Evolutionary conservation across 1,140 invertebrate genomes (phyloP).

Genomic region (Macrotrachela quadricornifera): DNA sequence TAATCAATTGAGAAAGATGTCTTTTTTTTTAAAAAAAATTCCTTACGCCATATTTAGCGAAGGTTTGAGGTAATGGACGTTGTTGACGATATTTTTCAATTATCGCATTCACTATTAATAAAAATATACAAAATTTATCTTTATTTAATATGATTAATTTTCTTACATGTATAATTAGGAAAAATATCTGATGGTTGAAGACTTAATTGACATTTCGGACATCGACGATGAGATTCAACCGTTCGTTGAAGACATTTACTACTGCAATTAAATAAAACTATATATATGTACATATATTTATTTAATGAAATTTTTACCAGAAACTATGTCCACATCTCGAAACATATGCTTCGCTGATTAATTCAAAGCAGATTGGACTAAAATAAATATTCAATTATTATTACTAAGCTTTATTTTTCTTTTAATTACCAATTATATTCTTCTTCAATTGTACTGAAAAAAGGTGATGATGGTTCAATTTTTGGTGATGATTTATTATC

Average conservation of each 20-base stretch:
- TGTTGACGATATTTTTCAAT: constrained; percentile 41
- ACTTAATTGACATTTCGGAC: constrained; percentile 61
- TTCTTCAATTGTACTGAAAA: no score
- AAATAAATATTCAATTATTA: no score
- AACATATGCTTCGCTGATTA: constrained; percentile 70
- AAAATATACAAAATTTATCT: not conserved
- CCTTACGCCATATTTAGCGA: no score
- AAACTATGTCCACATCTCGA: constrained; percentile 83
- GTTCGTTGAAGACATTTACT: constrained; percentile 50
- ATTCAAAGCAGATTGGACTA: constrained; percentile 65
- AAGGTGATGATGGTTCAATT: no score
- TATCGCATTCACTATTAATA: constrained; percentile 46
- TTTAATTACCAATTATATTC: no score
- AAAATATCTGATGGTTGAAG: constrained; percentile 50
- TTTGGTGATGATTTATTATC: no score
- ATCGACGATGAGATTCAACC: constrained; percentile 52
- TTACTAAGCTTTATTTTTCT: no score
- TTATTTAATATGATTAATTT: not conserved
- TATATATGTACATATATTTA: no score
- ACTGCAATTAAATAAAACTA: not conserved
- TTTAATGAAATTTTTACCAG: constrained; percentile 28
- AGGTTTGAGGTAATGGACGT: no score
- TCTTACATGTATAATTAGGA: constrained; percentile 45
- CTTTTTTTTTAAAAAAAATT: no score
- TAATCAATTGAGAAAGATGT: no score